These are phyloP conservation scores for Eubucco bourcierii DNA, from an alignment of 2,113 vertebrate genomes.

Conservation along the genomic window DNA sequence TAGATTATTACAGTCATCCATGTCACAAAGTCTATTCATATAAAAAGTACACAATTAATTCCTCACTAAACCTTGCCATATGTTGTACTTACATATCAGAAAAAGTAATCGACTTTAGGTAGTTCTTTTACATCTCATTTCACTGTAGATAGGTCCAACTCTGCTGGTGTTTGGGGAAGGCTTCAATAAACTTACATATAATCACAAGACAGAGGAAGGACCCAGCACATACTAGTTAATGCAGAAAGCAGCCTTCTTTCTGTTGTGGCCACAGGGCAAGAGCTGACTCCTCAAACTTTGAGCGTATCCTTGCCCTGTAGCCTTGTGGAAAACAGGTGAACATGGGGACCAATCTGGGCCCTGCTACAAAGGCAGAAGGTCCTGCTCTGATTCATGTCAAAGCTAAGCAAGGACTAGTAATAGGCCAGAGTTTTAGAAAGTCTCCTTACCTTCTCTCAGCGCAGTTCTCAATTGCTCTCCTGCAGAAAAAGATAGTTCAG, in stretches of 20 bases:
- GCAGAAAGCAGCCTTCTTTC: background rate
- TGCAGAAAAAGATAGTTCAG: background rate
- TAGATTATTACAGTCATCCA: background rate
- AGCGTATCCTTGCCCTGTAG: background rate
- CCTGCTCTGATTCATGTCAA: background rate
- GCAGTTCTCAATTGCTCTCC: background rate
- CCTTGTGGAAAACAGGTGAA: background rate
- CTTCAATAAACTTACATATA: fast-evolving
- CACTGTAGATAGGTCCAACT: background rate
- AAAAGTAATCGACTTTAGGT: background rate
- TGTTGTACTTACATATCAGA: background rate
- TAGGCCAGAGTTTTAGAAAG: background rate
- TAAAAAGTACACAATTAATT: background rate
- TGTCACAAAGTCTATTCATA: background rate
- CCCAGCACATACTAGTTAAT: fast-evolving
- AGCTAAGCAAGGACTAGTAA: fast-evolving
- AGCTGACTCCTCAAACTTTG: background rate
- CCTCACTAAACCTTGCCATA: background rate
- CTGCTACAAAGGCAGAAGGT: background rate
- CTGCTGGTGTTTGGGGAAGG: background rate
- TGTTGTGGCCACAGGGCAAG: background rate
- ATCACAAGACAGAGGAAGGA: background rate
- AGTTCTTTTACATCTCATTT: background rate
- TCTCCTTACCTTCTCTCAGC: background rate
- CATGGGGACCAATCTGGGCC: fast-evolving